These are phyloP conservation scores for Paratrypauchen microcephalus DNA, from an alignment of 2,797 vertebrate genomes.

Conservation along the genomic window DNA sequence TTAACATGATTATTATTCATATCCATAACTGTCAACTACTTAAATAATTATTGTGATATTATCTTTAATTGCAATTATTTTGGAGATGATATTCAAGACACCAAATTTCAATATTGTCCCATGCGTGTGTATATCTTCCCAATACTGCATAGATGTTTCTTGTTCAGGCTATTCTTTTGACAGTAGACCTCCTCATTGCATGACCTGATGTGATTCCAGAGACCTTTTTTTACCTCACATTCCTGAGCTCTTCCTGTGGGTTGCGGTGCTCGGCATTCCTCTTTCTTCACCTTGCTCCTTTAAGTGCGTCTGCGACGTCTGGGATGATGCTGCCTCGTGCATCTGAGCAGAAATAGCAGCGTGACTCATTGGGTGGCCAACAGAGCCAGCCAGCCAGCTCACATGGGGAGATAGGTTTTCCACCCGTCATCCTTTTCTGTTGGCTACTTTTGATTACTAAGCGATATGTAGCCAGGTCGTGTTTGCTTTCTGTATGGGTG, in stretches of 20 bases:
- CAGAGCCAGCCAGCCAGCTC: constrained; percentile 40
- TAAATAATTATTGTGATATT: too few species aligned
- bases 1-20: too few species aligned
- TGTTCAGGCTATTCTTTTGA: not conserved
- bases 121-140: not conserved
- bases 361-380: constrained; percentile 68
- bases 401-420: constrained; percentile 55
- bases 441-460: constrained; percentile 45
- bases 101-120: too few species aligned
- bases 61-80: too few species aligned
- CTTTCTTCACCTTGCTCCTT: constrained; percentile 46
- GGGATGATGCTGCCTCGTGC: constrained; percentile 19
- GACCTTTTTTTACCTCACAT: constrained; percentile 28
- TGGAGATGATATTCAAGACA: too few species aligned
- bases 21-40: too few species aligned
- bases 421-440: constrained; percentile 48
- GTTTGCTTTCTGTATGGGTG: constrained; percentile 26
- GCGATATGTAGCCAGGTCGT: constrained; percentile 43
- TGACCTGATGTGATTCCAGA: constrained; percentile 17
- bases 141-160: not conserved
- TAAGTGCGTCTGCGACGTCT: constrained; percentile 37
- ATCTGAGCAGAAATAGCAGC: constrained; percentile 56
- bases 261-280: constrained; percentile 56
- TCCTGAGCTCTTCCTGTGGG: constrained; percentile 41
- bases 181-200: not conserved